These are phyloP conservation scores for Yponomeuta sedellus DNA, from an alignment of 2,888 invertebrate genomes.

Conservation along the genomic window DNA sequence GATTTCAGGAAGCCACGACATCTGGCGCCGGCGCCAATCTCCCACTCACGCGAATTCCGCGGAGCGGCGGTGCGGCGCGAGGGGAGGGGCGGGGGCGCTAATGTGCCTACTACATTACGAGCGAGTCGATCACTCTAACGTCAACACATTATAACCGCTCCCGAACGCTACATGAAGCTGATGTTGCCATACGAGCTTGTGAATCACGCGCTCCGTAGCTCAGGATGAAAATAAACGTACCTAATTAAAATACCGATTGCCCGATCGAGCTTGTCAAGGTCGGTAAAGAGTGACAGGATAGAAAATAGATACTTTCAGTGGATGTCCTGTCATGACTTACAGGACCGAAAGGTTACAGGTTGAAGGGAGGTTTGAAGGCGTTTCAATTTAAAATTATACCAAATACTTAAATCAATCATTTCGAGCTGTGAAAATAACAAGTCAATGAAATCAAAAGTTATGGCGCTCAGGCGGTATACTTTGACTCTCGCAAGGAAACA, in stretches of 20 bases:
- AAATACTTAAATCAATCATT: no score
- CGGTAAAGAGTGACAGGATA: background rate
- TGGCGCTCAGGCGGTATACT: no score
- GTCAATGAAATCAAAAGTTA: no score
- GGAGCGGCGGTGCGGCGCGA: background rate
- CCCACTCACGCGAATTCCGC: background rate
- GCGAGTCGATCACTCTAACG: background rate
- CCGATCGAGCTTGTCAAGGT: background rate
- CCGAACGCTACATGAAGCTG: background rate
- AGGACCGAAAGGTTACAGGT: no score
- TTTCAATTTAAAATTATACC: no score
- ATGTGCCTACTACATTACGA: background rate
- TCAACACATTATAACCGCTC: conserved; percentile 1
- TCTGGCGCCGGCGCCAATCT: background rate
- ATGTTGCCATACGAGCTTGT: background rate
- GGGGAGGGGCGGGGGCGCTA: background rate
- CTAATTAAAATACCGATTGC: background rate
- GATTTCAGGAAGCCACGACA: background rate
- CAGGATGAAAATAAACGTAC: background rate
- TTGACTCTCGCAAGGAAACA: no score
- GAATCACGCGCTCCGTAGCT: background rate
- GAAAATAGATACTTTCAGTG: no score
- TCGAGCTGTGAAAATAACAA: no score
- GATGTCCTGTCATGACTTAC: no score
- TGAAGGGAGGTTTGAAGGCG: no score